Base-by-base conservation (phyloP, 2,113 vertebrate genomes). In the Aegotheles bennettii region DNA sequence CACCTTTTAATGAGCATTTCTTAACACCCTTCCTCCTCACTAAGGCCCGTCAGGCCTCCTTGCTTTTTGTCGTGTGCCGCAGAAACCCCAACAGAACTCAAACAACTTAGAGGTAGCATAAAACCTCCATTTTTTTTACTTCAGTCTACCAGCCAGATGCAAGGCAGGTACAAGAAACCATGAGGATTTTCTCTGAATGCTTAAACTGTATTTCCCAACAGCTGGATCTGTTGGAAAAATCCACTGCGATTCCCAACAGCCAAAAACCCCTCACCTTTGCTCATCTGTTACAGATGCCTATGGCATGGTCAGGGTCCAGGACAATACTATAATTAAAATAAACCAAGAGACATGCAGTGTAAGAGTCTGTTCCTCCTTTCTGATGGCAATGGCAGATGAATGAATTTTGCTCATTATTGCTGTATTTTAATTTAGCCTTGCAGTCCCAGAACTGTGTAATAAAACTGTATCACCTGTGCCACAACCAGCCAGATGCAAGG, bases 91-190 rank as follows among this genome's bases (percentile, higher is more conserved):
- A 56, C 16, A 89, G 35, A 89, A 43, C 7, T 77, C 57, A 29
- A 16, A 67, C 5, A 64, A 56, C 23, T 29, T 23, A 20, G 15
- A 73, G 5, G 53, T 1, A 9, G 40, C 36, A 78, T 19, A 77
- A 89, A 73, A 10, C 7, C 11, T 63, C 5, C 0, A 3, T 1
- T 53, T 76, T 57, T 75, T 60, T 60, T 2, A 59, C 20, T 76
- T 60, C 25, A 26, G 45, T 89, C 36, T 56, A n/a, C n/a, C n/a
- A n/a, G n/a, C n/a, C n/a, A n/a, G n/a, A n/a, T n/a, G n/a, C n/a
- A n/a, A n/a, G n/a, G 3, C 0, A 1, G 17, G 8, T 60, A 60
- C n/a, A 50, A 84, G 84, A 53, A 81, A 47, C 0, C 7, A 69
- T 1, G 1, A 54, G 6, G 12, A 54, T 68, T 91, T 74, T 78